These are phyloP conservation scores for Lamprotornis superbus DNA, from an alignment of 2,113 vertebrate species.

Conservation along the genomic window DNA sequence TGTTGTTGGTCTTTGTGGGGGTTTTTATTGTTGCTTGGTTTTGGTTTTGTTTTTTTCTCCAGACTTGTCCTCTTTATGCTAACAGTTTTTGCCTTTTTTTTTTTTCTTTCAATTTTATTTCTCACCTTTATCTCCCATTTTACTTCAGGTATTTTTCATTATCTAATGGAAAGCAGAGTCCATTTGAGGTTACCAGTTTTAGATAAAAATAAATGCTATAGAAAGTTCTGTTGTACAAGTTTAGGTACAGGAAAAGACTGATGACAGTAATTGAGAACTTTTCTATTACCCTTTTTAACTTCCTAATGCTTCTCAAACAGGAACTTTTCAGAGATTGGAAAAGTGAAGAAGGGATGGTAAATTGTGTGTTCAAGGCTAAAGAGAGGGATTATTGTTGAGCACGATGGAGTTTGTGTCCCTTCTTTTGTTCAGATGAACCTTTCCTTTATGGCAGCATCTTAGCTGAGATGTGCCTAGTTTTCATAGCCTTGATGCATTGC, in stretches of 20 bases:
- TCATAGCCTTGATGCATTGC: background rate
- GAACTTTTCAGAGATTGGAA: background rate
- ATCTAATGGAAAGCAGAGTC: background rate
- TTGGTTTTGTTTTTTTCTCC: rapidly evolving
- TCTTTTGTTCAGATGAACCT: background rate
- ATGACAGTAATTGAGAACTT: background rate
- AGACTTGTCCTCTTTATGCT: background rate
- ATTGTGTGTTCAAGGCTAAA: background rate
- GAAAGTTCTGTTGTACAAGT: background rate
- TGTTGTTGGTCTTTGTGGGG: background rate
- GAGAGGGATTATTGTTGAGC: background rate
- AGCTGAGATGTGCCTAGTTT: background rate
- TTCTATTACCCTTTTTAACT: background rate
- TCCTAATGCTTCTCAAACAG: background rate
- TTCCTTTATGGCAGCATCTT: background rate
- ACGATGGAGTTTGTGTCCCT: background rate
- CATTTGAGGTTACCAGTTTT: background rate
- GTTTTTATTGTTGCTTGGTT: background rate
- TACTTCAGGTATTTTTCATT: background rate
- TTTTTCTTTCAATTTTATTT: background rate
- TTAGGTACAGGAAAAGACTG: background rate
- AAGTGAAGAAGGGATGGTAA: background rate
- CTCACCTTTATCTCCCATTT: background rate
- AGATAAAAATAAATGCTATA: background rate
- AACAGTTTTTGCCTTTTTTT: background rate